These are phyloP conservation scores for Microctenopoma lineatum DNA, from an alignment of 2,797 vertebrate genomes.

Conservation along the genomic window DNA sequence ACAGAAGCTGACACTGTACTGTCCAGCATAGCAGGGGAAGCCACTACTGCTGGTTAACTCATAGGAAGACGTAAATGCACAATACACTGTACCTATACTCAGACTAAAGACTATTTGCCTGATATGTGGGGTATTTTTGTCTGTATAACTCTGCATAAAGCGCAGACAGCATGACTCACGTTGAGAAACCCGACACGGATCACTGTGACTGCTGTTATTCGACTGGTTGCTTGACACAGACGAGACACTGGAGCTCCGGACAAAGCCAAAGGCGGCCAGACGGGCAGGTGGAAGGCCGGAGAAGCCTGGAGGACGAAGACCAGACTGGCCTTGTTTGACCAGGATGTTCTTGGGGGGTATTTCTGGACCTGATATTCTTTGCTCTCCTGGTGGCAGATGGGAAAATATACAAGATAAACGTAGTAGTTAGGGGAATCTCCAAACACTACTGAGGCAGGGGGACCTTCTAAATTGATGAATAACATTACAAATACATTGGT, in stretches of 20 bases:
- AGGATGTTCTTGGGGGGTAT: constrained; percentile 84
- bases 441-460: background rate
- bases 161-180: constrained; percentile 78
- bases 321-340: constrained; percentile 88
- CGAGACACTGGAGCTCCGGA: constrained; percentile 90
- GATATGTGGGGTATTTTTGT: background rate
- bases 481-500: too few species aligned
- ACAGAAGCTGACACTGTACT: constrained; percentile 29
- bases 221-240: constrained; percentile 93
- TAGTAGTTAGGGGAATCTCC: background rate
- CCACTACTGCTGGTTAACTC: constrained; percentile 4
- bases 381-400: constrained; percentile 76
- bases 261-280: constrained; percentile 88
- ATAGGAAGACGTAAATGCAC: constrained; percentile 2
- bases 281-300: constrained; percentile 88
- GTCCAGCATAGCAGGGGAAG: constrained; percentile 24
- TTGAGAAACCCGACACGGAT: constrained; percentile 81
- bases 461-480: too few species aligned
- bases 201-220: constrained; percentile 85
- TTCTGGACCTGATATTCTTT: constrained; percentile 84
- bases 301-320: constrained; percentile 93
- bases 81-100: constrained; percentile 11
- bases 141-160: background rate
- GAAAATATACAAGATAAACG: background rate
- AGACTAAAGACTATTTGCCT: background rate